Base-by-base conservation (phyloP, 2,888 invertebrate species). In the Mythimna albipuncta region DNA sequence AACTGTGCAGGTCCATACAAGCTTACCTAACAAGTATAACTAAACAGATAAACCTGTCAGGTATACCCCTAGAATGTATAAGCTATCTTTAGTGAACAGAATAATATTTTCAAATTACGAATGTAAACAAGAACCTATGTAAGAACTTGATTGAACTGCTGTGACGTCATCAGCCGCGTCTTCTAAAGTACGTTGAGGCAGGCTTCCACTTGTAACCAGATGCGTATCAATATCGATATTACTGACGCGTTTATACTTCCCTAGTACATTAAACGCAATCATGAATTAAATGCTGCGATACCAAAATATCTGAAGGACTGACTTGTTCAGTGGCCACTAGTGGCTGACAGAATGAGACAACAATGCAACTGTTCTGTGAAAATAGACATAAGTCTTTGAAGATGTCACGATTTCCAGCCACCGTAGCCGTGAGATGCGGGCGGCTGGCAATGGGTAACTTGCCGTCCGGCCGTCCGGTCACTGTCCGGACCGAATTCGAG, bases 131-230 rank as follows among this genome's bases (percentile, higher is more conserved):
- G 38, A 41, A 21, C 32, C 6, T 2, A 32, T 32, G 32, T 32
- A 32, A 32, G 32, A 2, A 26, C 55, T 32, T 61, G n/a, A 21
- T 77, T 54, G 38, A 77, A 41, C 21, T 7, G 6, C 55, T 19
- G 26, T 71, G 79, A 77, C 59, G 75, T 75, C 72, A 75, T 11
- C 26, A 52, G 16, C 11, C 52, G 19, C 44, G 58, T 59, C 41
- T 75, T 52, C 5, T 21, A 2, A 59, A 74, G 47, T 63, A 64
- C 59, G 44, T 74, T 80, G 75, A 77, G 77, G 75, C 67, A 80
- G 69, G 57, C 38, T 75, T 64, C 54, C 67, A 72, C 59, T 79
- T 79, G 58, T 62, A 64, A 79, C 26, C 55, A 64, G 61, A 75
- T 55, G 79, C 64, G 19, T 32, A 78, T 75, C 58, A 59, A 78